These are phyloP conservation scores for Apogon hyalosoma DNA, from an alignment of 2,797 vertebrate species.

Conservation along the genomic window DNA sequence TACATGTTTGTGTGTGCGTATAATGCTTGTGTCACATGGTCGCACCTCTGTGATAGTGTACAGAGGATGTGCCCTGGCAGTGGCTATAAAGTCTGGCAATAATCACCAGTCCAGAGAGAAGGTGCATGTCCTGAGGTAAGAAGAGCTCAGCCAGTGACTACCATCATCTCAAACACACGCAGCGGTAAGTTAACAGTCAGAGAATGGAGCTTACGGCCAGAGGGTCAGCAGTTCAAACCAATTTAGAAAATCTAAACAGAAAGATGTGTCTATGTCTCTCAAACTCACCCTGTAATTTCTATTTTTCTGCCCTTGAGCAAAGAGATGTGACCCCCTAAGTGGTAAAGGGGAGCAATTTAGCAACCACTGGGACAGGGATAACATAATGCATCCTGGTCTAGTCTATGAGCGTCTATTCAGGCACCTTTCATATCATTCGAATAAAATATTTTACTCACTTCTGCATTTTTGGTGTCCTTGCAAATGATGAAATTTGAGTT, in stretches of 20 bases:
- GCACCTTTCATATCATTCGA: too few relatives aligned
- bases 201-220: slow-evolving; percentile 51
- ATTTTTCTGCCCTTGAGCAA: slow-evolving; percentile 27
- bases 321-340: slow-evolving; percentile 29
- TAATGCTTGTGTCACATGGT: slow-evolving; percentile 1
- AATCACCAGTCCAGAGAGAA: slow-evolving; percentile 60
- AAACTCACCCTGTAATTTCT: slow-evolving; percentile 27
- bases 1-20: slow-evolving; percentile 11
- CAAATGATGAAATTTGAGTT: too few relatives aligned
- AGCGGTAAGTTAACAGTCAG: slow-evolving; percentile 42
- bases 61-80: slow-evolving; percentile 38
- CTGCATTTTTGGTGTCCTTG: too few relatives aligned
- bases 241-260: slow-evolving; percentile 49
- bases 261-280: slow-evolving; percentile 26
- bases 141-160: slow-evolving; percentile 39
- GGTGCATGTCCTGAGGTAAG: slow-evolving; percentile 51
- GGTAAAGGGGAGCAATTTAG: slow-evolving; percentile 19
- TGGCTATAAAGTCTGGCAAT: slow-evolving; percentile 63
- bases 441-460: too few relatives aligned
- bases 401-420: background rate
- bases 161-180: slow-evolving; percentile 54
- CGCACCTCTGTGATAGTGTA: slow-evolving; percentile 12
- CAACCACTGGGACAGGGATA: background rate
- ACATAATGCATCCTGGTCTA: background rate
- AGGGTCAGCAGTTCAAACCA: slow-evolving; percentile 46